Percentiles rank a stretch among this genome's conserved stretches.
Conservation (phyloP, 2,797 vertebrate species). For the Sebastes kiyomatsui region DNA sequence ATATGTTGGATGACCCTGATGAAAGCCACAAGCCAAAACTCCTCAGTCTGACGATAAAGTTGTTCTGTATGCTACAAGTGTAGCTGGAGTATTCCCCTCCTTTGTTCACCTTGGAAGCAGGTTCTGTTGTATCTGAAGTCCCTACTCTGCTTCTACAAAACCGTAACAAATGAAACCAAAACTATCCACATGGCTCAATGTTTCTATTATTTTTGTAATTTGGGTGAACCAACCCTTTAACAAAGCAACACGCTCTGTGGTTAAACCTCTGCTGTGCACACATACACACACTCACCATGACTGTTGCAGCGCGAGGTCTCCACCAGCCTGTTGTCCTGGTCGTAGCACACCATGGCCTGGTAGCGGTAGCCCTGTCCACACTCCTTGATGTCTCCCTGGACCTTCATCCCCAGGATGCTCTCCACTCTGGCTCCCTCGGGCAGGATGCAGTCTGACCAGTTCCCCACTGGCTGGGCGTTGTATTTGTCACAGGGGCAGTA, state of each 20-base stretch:
- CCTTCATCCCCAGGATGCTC: constrained; percentile 84
- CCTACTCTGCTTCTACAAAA: neutral
- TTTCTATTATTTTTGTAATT: neutral
- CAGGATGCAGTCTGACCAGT: constrained; percentile 98
- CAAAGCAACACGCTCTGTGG: neutral
- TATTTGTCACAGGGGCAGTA: constrained; percentile 98
- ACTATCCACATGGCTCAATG: neutral
- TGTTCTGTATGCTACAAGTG: too few relatives aligned
- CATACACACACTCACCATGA: constrained; percentile 82
- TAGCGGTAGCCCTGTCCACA: constrained; percentile 97
- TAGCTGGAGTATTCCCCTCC: too few relatives aligned
- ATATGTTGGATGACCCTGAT: too few relatives aligned
- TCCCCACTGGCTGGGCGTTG: constrained; percentile 94
- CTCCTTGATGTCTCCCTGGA: constrained; percentile 90
- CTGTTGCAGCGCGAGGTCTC: constrained; percentile 96
- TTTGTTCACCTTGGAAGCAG: neutral
- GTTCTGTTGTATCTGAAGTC: neutral
- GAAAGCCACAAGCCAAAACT: too few relatives aligned
- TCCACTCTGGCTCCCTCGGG: constrained; percentile 88
- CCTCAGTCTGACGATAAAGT: too few relatives aligned
- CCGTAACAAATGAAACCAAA: neutral
- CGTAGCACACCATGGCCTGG: constrained; percentile 97
- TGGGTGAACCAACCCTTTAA: neutral
- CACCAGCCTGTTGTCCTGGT: constrained; percentile 94
- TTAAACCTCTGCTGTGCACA: too few relatives aligned